Percentiles rank a stretch among this genome's conserved stretches.
These are phyloP conservation scores for Altica lythri DNA, from an alignment of 2,888 invertebrate species.

Conservation along the genomic window DNA sequence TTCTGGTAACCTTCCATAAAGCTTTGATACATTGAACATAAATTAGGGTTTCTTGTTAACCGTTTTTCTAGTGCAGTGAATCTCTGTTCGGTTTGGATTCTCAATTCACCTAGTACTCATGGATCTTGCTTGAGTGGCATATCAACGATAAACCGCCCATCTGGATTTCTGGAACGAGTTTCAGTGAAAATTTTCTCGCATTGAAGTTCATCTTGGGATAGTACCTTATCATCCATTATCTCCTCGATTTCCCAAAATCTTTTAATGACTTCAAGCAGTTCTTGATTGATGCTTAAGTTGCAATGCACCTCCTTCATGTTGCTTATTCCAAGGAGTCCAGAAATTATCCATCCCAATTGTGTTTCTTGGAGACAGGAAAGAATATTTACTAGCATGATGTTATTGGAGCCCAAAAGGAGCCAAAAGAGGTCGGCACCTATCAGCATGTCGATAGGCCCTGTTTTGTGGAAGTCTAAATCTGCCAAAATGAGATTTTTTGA, in stretches of 20 bases:
- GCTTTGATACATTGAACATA: constrained; percentile 24
- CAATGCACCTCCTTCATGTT: constrained; percentile 10
- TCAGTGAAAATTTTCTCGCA: constrained; percentile 21
- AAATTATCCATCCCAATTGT: constrained; percentile 19
- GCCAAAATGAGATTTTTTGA: constrained; percentile 21
- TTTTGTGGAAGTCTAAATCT: constrained; percentile 21
- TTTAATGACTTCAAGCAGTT: constrained; percentile 4
- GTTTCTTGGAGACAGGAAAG: constrained; percentile 14
- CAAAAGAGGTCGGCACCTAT: constrained; percentile 29
- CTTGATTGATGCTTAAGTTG: constrained; percentile 16
- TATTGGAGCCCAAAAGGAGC: constrained; percentile 12
- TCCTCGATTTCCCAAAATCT: constrained; percentile 20
- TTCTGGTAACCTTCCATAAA: constrained; percentile 29
- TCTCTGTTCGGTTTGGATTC: constrained; percentile 14
- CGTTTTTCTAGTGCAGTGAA: constrained; percentile 24
- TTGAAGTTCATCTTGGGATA: constrained; percentile 22
- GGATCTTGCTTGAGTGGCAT: constrained; percentile 29
- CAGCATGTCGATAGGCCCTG: constrained; percentile 25
- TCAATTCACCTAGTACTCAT: constrained; percentile 21
- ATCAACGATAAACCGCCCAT: constrained; percentile 32
- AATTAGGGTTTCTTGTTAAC: constrained; percentile 22
- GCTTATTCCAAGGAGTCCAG: constrained; percentile 2
- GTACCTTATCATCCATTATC: constrained; percentile 1
- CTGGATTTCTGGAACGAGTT: constrained; percentile 12
- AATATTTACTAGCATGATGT: constrained; percentile 17